phyloP scores from a whole-genome alignment of 2,113 vertebrate genomes.

The Laticauda laticaudata region DNA sequence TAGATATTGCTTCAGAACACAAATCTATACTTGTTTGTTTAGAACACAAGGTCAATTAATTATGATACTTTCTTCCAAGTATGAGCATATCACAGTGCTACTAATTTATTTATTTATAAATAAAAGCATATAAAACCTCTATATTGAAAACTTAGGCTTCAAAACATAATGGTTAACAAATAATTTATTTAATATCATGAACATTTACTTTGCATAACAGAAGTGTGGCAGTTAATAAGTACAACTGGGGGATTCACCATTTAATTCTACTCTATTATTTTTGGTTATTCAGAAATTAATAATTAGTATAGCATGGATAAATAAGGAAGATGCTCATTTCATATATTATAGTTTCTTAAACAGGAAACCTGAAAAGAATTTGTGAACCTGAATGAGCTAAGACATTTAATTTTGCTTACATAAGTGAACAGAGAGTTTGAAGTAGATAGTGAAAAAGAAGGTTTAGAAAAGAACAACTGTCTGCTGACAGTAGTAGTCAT shows the following conservation, averaged over 20 bases:
- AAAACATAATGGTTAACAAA: background rate
- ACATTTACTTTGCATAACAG: background rate
- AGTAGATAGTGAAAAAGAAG: conserved; percentile 22
- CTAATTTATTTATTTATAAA: background rate
- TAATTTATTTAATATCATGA: background rate
- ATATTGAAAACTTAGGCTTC: background rate
- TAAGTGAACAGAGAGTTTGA: conserved; percentile 24
- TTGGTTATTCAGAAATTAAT: conserved; percentile 47
- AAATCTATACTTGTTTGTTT: background rate
- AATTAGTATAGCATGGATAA: background rate
- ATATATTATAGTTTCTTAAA: conserved; percentile 10
- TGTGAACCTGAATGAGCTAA: conserved; percentile 4
- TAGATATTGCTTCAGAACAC: background rate
- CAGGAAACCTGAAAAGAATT: conserved; percentile 4
- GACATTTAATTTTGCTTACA: conserved; percentile 29
- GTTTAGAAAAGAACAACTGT: conserved; percentile 42
- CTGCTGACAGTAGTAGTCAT: conserved; percentile 42
- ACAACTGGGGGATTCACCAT: background rate
- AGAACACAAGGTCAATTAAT: background rate
- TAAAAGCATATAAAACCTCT: background rate
- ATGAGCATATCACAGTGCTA: background rate
- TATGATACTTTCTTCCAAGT: background rate
- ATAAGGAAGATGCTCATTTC: background rate
- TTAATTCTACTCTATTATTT: background rate
- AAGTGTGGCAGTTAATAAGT: background rate